Evolutionary conservation across 2,888 invertebrate genomes (phyloP), one percentile per base, ranked within the genome.

Genomic region (Gastrophysa polygoni): DNA sequence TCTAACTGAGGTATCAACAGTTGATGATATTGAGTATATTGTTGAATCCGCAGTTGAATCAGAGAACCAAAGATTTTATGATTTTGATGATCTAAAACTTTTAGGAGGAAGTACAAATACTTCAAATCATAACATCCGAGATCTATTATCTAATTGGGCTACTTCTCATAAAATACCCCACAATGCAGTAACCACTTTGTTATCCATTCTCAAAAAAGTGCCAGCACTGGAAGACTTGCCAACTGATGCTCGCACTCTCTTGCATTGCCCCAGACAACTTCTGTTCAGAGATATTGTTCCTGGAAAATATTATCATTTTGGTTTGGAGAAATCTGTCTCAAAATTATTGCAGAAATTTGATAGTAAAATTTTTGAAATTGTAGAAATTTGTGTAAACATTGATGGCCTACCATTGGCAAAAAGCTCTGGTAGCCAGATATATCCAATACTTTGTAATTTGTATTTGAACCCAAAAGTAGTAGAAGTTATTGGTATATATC

Each of bases 391-490:
- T 61, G 20, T 63, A 24, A 66, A 66, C 56, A 57, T 64, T 43
- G 59, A 66, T 51, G 66, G 66, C 2, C 28, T 66, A 11, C 66
- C 66, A 21, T 29, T 66, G 21, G 20, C 63, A 10, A 61, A 64
- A 57, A 66, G 63, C 54, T 66, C 66, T 32, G 57, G 59, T 52
- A 64, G 63, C 34, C 56, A 66, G 34, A 38, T 63, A 14, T 66
- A 58, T 29, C 63, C 63, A 17, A 63, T 66, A 43, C 38, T 61
- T 11, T 28, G 57, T 32, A 56, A 29, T 59, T 50, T 58, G 52
- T 47, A 34, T 49, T 21, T 47, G 14, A 38, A 51, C 32, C 29
- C 55, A 48, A 43, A 28, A 57, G 29, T 54, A 32, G 54, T 50
- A 32, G 57, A 43, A 32, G 29, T 63, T n/a, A 50, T 66, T 16